Evolutionary conservation across 2,113 vertebrate genomes (phyloP), one percentile per base, ranked within the genome.

Genomic region (Urocynchramus pylzowi): DNA sequence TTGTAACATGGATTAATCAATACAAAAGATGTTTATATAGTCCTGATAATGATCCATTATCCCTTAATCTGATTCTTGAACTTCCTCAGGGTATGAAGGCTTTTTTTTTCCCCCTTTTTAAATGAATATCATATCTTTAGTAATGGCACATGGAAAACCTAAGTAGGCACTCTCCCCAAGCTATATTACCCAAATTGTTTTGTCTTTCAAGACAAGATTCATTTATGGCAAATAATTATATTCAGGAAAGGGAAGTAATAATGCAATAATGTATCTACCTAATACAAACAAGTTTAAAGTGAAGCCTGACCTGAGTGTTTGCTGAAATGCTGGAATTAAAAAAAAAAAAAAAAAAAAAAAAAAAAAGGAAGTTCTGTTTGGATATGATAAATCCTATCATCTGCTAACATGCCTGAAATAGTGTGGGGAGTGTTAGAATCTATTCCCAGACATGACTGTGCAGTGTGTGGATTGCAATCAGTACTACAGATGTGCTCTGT

Each of bases 11-110:
- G 84, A 87, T 97, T 96, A 96, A 96, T 97, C 95, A 97, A 95
- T 96, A 95, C 83, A 97, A 97, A 97, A 93, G 84, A 61, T 97
- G 86, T 96, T 97, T 97, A 94, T 96, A 79, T 63, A 88, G 92
- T 95, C 80, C 60, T 77, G 64, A 96, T 96, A 97, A 97, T 95
- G 91, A 97, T 96, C 95, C 83, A 94, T 97, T 96, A 91, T 93
- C 92, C 69, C 77, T 89, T 96, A 97, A 95, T 96, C 89, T 94
- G 76, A 96, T 95, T 89, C 75, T 90, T 75, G 69, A 92, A 56
- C 95, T 93, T 96, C 76, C 97, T 94, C 85, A 76, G 92, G 65
- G 76, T 87, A 95, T 39, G 56, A 94, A 82, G 53, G 65, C 4
- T 28, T 39, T 76, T 57, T 2, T 67, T 93, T 81, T 65, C 23